Evolutionary conservation across 2,113 vertebrate genomes (phyloP).

Genomic region (Parus major): DNA sequence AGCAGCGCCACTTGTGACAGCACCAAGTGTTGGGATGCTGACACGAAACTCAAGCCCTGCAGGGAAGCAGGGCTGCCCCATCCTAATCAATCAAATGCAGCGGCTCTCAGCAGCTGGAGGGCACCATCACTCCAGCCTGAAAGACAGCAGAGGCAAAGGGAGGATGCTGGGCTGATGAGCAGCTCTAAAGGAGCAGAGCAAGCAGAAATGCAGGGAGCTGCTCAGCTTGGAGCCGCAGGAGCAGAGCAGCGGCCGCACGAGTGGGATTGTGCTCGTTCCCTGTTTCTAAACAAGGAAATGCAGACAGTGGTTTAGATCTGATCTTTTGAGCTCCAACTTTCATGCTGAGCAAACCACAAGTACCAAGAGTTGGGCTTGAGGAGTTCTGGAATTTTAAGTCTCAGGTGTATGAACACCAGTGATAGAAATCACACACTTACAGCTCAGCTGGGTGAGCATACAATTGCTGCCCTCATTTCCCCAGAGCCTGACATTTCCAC

Average conservation of each 20-base stretch:
- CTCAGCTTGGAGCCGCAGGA: background rate
- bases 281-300: background rate
- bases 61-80: background rate
- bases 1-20: background rate
- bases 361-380: background rate
- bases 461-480: background rate
- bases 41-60: rapidly evolving
- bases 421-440: background rate
- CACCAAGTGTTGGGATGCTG: background rate
- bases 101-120: background rate
- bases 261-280: background rate
- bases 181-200: background rate
- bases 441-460: background rate
- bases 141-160: background rate
- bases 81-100: background rate
- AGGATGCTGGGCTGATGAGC: background rate
- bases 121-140: background rate
- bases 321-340: background rate
- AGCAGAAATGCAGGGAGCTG: background rate
- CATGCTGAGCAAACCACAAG: background rate
- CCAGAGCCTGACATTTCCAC: background rate
- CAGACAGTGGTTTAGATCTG: background rate
- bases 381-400: background rate
- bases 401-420: background rate
- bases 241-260: background rate